Conservation (phyloP, 1,140 invertebrate species). For the Diabrotica virgifera region DNA sequence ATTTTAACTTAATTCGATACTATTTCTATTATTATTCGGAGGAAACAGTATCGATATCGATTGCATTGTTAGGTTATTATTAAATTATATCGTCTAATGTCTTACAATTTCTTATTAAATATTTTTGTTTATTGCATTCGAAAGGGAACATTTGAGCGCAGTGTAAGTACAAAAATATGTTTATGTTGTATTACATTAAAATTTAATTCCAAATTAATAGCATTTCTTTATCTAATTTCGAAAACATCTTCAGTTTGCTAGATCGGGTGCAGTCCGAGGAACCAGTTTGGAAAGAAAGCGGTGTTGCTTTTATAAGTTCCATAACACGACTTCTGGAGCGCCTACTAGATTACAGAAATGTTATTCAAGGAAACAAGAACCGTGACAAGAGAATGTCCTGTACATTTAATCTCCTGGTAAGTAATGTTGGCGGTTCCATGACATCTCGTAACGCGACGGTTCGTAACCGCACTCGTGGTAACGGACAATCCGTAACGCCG, state of each 20-base stretch:
- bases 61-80: no score
- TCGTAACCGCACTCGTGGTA: no score
- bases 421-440: conserved; percentile 28
- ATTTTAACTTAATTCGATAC: no score
- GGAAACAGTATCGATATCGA: neutral
- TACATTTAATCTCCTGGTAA: conserved; percentile 90
- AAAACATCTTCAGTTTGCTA: conserved; percentile 63
- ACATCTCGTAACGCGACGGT: no score
- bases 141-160: conserved; percentile 85
- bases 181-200: neutral
- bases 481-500: no score
- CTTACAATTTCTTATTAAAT: no score
- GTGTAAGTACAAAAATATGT: conserved; percentile 66
- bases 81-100: no score
- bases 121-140: conserved; percentile 24
- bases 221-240: no score
- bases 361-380: conserved; percentile 89
- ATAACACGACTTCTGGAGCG: conserved; percentile 85
- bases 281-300: conserved; percentile 85
- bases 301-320: conserved; percentile 86
- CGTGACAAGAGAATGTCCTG: conserved; percentile 94
- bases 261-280: conserved; percentile 82
- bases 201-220: no score
- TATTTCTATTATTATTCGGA: conserved; percentile 8
- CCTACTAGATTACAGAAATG: conserved; percentile 87